phyloP scores from a whole-genome alignment of 1,140 invertebrate genomes.

The Eumeta japonica region DNA sequence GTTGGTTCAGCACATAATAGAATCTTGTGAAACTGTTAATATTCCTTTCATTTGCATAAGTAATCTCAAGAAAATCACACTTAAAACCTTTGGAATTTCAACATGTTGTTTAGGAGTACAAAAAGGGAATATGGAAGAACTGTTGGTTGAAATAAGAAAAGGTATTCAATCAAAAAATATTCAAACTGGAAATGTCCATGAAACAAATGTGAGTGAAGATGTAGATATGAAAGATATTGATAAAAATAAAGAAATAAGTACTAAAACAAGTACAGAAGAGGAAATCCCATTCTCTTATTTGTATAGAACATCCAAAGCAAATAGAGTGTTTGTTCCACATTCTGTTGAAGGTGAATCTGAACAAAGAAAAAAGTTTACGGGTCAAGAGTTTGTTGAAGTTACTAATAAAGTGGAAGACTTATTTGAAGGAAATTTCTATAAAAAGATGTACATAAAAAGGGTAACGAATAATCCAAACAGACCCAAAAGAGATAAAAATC shows the following conservation, averaged over 20 bases:
- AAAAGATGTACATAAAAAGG: constrained; percentile 39
- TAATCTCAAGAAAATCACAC: constrained; percentile 19
- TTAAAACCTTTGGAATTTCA: constrained; percentile 29
- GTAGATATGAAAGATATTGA: constrained; percentile 1
- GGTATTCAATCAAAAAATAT: not conserved
- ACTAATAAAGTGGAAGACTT: constrained; percentile 12
- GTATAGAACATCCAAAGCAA: constrained; percentile 30
- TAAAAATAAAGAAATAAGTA: constrained; percentile 9
- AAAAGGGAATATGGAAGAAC: constrained; percentile 2
- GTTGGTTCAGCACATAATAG: constrained; percentile 32
- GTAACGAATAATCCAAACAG: constrained; percentile 39
- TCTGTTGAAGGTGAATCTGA: constrained; percentile 9
- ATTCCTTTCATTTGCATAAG: constrained; percentile 30
- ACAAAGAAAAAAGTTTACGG: constrained; percentile 19
- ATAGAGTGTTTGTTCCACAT: constrained; percentile 34
- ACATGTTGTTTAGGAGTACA: constrained; percentile 36
- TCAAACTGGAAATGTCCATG: not conserved
- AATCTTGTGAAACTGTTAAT: constrained; percentile 17
- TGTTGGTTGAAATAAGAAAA: not conserved
- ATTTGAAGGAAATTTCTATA: constrained; percentile 20
- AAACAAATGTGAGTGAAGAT: no score
- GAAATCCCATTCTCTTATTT: constrained; percentile 20
- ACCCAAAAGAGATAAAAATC: constrained; percentile 14
- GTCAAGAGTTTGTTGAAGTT: constrained; percentile 38
- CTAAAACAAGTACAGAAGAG: constrained; percentile 5